Evolutionary conservation across 2,113 vertebrate genomes (phyloP), one percentile per base, ranked within the genome.

Genomic region (Fukomys damarensis): DNA sequence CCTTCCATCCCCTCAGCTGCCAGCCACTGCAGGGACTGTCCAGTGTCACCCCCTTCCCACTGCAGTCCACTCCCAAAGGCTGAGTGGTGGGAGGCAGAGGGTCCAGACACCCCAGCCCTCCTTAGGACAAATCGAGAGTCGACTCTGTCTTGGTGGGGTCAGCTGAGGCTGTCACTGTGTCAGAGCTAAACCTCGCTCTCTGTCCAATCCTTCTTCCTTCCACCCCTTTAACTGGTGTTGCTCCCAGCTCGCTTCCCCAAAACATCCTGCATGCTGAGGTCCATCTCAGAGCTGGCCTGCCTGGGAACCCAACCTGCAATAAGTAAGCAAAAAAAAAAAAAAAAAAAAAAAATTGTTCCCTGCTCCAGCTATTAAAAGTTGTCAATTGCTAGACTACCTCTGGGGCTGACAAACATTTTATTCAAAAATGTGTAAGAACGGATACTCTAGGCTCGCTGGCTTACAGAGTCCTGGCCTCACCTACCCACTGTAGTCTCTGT

Each of bases 291-390:
- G 28, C 13, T 76, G n/a, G 52, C 38, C 58, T 63, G 46, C 76
- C 66, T 49, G 66, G 65, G 65, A 68, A 46, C 14, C 83, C 38
- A 14, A 7, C 1, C 0, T 49, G 61, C 32, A 68, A 24, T 24
- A 59, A 41, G 16, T 7, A 46, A 30, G 22, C 61, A 49, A 79
- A 32, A n/a, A n/a, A n/a, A n/a, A n/a, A n/a, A n/a, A n/a, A n/a
- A n/a, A n/a, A n/a, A 2, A 0, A 68, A 56, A n/a, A 2, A 0
- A 68, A 56, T 30, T 2, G 13, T 58, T 10, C 26, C 59, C 59
- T 46, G 8, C 17, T 4, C 4, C 38, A 68, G 49, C 49, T n/a
- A 72, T 72, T 24, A 72, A 38, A 28, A 76, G 68, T 68, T 49
- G 43, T 22, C 49, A 68, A 6, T 22, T 43, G 1, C 72, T 22